Evolutionary conservation across 2,888 invertebrate species (phyloP).

Genomic region (Sicus ferrugineus): DNA sequence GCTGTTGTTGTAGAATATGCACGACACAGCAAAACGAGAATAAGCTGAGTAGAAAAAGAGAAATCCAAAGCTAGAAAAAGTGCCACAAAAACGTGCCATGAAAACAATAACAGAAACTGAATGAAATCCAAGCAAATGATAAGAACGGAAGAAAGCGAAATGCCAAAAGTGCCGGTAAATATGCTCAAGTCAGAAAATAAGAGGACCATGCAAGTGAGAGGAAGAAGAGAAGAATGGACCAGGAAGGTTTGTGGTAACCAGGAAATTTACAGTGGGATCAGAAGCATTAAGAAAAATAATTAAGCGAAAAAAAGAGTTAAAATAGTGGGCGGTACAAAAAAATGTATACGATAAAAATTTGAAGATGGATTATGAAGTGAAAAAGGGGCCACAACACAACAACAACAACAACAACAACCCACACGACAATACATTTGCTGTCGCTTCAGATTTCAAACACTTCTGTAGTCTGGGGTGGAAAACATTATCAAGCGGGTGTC

Average conservation of each 20-base stretch:
- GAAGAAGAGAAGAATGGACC: not conserved
- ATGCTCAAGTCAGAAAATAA: not conserved
- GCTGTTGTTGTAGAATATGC: slow-evolving; percentile 8
- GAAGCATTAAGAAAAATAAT: not conserved
- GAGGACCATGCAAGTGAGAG: not conserved
- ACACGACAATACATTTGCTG: not conserved
- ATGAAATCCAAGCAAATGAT: slow-evolving; percentile 16
- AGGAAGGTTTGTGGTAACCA: not conserved
- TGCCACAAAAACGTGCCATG: not conserved
- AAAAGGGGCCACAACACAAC: slow-evolving; percentile 1
- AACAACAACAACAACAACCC: slow-evolving; percentile 7
- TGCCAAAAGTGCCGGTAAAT: not conserved
- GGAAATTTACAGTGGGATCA: too few relatives aligned
- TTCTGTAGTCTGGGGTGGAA: slow-evolving; percentile 36
- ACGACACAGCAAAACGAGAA: not conserved
- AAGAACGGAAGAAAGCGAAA: not conserved
- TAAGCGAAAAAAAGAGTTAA: not conserved
- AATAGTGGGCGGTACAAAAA: slow-evolving; percentile 13
- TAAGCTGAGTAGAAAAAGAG: not conserved
- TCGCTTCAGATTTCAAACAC: slow-evolving; percentile 16
- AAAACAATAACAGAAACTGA: slow-evolving; percentile 20
- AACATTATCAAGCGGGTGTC: slow-evolving; percentile 28
- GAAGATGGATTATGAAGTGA: not conserved
- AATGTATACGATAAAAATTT: not conserved
- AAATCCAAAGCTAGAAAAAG: not conserved